phyloP scores from a whole-genome alignment of 2,113 vertebrate genomes.

The Falcunculus frontatus region DNA sequence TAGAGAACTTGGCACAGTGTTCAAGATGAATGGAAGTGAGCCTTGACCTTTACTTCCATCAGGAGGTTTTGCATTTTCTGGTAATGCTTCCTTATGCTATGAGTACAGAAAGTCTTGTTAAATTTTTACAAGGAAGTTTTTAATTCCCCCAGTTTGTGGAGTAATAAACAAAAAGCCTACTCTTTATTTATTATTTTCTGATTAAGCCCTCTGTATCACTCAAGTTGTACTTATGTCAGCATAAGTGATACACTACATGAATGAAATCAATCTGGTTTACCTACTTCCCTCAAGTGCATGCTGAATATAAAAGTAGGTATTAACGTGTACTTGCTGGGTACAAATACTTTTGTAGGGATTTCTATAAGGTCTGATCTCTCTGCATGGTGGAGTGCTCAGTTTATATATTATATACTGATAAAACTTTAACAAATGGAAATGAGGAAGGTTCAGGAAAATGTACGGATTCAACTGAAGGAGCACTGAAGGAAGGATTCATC shows the following conservation, averaged over 20 bases:
- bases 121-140: neutral
- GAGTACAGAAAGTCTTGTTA: neutral
- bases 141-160: neutral
- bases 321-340: neutral
- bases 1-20: neutral
- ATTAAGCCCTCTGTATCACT: neutral
- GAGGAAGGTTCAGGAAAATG: neutral
- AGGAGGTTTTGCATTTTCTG: neutral
- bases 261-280: neutral
- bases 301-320: neutral
- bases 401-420: neutral
- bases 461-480: neutral
- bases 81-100: neutral
- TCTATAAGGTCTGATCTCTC: neutral
- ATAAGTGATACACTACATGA: neutral
- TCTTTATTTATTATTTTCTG: neutral
- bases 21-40: neutral
- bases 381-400: neutral
- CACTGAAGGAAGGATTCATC: neutral
- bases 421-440: neutral
- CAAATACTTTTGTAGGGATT: neutral
- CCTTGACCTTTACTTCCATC: constrained; percentile 27
- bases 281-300: neutral
- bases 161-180: neutral
- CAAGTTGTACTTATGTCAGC: neutral